Conservation (phyloP, 2,888 invertebrate species). For the Bombyx huttoni region DNA sequence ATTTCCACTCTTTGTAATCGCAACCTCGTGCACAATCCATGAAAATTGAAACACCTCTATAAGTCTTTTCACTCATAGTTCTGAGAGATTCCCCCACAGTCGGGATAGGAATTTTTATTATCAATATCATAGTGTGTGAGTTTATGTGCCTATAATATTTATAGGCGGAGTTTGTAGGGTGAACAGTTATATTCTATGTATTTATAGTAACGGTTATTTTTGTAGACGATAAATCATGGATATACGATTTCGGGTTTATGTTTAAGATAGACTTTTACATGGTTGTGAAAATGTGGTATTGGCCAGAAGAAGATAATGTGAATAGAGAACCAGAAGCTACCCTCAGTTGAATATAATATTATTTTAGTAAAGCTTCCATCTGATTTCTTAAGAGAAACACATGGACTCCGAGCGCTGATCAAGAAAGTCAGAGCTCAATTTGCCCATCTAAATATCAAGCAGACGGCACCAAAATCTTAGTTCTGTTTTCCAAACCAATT, state of each 20-base stretch:
- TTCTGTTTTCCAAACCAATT: no score
- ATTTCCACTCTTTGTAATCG: no score
- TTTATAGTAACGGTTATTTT: not conserved
- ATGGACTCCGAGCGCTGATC: no score
- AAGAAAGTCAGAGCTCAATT: no score
- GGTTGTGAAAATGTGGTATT: not conserved
- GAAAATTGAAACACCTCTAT: not conserved
- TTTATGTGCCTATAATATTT: constrained; percentile 30
- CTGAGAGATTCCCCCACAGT: constrained; percentile 9
- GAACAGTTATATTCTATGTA: not conserved
- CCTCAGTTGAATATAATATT: no score
- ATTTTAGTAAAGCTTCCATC: no score
- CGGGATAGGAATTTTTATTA: constrained; percentile 45
- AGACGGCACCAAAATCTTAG: no score
- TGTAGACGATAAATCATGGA: not conserved
- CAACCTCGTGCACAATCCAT: no score
- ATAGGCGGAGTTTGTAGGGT: constrained; percentile 14
- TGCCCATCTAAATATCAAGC: no score
- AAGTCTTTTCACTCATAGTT: not conserved
- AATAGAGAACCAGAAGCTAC: no score
- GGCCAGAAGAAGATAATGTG: not conserved
- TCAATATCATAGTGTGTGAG: constrained; percentile 41
- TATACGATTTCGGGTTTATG: not conserved
- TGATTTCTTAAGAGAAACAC: no score
- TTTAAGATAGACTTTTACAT: not conserved